These are phyloP conservation scores for Cyanoliseus patagonus DNA, from an alignment of 2,113 vertebrate species.

Conservation along the genomic window DNA sequence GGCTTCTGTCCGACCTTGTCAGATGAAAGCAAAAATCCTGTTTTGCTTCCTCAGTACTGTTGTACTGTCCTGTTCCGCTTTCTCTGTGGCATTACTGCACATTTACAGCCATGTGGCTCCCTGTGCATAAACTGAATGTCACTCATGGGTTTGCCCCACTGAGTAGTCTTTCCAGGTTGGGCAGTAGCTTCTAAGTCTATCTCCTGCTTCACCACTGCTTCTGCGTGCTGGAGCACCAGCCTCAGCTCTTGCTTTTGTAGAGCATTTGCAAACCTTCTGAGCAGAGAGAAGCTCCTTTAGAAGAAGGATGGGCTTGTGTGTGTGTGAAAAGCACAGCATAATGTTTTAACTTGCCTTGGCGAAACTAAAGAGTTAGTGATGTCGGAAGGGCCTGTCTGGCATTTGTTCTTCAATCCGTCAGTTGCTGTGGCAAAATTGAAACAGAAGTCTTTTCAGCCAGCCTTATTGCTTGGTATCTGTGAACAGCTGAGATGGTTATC, in stretches of 20 bases:
- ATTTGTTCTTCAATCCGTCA: background rate
- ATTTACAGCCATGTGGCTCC: background rate
- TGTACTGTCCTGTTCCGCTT: fast-evolving
- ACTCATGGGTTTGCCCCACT: background rate
- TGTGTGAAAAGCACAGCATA: background rate
- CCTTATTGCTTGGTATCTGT: background rate
- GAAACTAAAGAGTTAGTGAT: background rate
- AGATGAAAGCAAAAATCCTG: background rate
- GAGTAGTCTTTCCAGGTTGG: background rate
- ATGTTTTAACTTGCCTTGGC: background rate
- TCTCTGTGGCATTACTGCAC: background rate
- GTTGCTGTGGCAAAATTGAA: background rate
- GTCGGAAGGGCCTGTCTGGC: background rate
- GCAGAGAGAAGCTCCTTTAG: background rate
- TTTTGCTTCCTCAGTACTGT: background rate
- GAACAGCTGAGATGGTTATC: background rate
- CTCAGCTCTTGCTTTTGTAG: background rate
- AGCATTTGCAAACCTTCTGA: background rate
- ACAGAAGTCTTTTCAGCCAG: background rate
- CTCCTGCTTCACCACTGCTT: background rate
- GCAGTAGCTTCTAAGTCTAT: background rate
- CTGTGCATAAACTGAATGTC: background rate
- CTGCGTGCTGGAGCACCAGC: background rate
- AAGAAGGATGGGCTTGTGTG: background rate
- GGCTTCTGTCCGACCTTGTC: background rate